Base-by-base conservation (phyloP, 37 sponge, comb jelly and placozoan genomes). In the Ianthella basta region DNA sequence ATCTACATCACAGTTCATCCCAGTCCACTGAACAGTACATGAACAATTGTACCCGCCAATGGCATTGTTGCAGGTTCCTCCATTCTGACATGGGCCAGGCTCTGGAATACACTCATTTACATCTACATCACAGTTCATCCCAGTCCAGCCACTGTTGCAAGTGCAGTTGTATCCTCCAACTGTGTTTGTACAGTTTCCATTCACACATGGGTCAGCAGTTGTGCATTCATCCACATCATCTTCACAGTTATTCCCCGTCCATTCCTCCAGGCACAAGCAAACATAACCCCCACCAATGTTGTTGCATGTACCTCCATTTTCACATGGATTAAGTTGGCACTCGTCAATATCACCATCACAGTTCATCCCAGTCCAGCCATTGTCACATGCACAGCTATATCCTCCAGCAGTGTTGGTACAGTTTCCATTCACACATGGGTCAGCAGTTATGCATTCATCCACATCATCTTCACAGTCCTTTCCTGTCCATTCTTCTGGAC, bases 271-370 rank as follows among this genome's bases (percentile, higher is more conserved):
- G 40, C 78, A 75, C 54, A 24, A 1, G 10, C 78, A 75, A 25
- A n/a, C 15, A 24, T 75, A 75, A 4, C 54, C 53, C 37, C 78
- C 54, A 15, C 3, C 14, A 1, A 41, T 13, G 78, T 75, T 75
- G 3, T 4, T 53, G 44, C 94, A 93, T 24, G 80, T 79, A 37
- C 85, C 91, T 38, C 82, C 81, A 72, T 91, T 83, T 59, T 79
- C 70, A 34, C 91, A 91, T 0, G 89, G 89, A 44, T 70, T 29
- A n/a, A 10, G 5, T 5, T 1, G 33, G 5, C 72, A 35, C 13
- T 16, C 20, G 50, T 44, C 50, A 44, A 3, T 44, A 8, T 44
- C 50, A 44, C 8, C 50, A 44, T n/a, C n/a, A n/a, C n/a, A n/a
- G n/a, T n/a, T n/a, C n/a, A n/a, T n/a, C n/a, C n/a, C n/a, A n/a